These are phyloP conservation scores for Catharus minimus DNA, from an alignment of 2,113 vertebrate species.

Conservation along the genomic window DNA sequence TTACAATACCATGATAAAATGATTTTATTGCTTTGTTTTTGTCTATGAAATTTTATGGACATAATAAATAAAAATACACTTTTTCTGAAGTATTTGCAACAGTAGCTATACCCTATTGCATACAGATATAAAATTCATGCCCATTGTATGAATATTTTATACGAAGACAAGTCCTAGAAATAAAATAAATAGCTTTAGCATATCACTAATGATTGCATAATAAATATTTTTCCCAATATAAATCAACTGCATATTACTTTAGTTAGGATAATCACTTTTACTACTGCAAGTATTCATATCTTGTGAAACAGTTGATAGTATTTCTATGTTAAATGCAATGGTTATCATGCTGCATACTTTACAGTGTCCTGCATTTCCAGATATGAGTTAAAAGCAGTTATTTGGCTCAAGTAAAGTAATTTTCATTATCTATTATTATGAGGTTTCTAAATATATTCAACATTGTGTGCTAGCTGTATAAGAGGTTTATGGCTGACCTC, in stretches of 20 bases:
- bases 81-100: neutral
- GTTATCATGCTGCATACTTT: neutral
- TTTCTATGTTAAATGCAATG: neutral
- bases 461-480: neutral
- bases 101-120: neutral
- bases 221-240: neutral
- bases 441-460: neutral
- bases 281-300: neutral
- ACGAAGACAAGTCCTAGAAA: neutral
- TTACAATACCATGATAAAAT: neutral
- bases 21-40: conserved; percentile 33
- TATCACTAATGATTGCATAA: neutral
- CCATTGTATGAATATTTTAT: neutral
- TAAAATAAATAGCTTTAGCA: neutral
- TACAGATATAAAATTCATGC: neutral
- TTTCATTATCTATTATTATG: neutral
- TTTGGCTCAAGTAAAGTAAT: neutral
- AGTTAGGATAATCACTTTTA: neutral
- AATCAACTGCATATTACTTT: neutral
- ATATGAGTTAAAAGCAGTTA: neutral
- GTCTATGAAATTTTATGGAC: conserved; percentile 23
- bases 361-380: neutral
- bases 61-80: conserved; percentile 46
- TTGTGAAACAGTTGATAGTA: neutral
- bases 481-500: neutral